These are phyloP conservation scores for Mimas tiliae DNA, from an alignment of 2,888 invertebrate genomes.

Conservation along the genomic window DNA sequence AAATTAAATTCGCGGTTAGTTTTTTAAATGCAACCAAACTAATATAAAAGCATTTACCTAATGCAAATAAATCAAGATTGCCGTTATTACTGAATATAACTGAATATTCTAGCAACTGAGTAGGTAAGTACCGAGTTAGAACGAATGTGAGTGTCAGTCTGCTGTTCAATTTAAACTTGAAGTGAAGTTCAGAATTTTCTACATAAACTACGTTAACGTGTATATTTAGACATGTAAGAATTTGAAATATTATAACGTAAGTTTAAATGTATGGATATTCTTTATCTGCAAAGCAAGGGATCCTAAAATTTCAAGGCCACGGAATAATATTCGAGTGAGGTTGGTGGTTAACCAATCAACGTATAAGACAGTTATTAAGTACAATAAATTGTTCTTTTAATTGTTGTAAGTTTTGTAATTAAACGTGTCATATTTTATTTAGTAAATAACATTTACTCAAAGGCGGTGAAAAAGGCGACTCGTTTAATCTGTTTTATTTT, in stretches of 20 bases:
- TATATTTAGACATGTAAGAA: slow-evolving; percentile 15
- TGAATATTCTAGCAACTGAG: slow-evolving; percentile 47
- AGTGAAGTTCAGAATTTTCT: slow-evolving; percentile 49
- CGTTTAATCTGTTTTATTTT: no score
- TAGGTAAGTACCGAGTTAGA: slow-evolving; percentile 35
- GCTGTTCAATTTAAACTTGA: slow-evolving; percentile 59
- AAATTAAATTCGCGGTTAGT: no score
- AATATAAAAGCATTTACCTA: slow-evolving; percentile 12
- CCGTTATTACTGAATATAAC: slow-evolving; percentile 44
- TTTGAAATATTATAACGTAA: not conserved
- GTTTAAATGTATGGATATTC: not conserved
- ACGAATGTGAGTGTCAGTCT: slow-evolving; percentile 51
- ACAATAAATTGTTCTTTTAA: no score
- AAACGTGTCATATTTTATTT: no score
- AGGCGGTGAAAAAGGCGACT: no score
- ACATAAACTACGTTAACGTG: not conserved
- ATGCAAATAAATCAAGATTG: slow-evolving; percentile 41
- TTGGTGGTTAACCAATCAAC: no score
- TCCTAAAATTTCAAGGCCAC: no score
- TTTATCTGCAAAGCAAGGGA: not conserved
- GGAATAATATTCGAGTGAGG: no score
- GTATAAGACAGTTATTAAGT: no score
- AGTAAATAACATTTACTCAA: no score
- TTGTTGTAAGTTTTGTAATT: no score
- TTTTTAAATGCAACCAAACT: no score